phyloP scores from a whole-genome alignment of 1,140 invertebrate species.

The Ectropis grisescens region DNA sequence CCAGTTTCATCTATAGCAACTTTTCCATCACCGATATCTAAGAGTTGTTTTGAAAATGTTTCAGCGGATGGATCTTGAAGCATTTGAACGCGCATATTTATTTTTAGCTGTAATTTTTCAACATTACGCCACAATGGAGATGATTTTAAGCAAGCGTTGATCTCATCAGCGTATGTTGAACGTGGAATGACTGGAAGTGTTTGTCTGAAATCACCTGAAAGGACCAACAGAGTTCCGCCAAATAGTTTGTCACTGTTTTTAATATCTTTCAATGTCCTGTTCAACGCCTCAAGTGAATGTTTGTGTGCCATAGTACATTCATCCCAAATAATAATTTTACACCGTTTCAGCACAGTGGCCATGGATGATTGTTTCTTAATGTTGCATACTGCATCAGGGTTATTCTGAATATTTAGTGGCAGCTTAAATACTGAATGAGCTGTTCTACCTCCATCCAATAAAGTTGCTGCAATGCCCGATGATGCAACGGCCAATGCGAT shows the following conservation, averaged over 20 bases:
- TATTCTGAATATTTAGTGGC: conserved; percentile 14
- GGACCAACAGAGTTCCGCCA: conserved; percentile 5
- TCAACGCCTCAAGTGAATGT: conserved; percentile 4
- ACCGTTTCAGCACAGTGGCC: conserved; percentile 9
- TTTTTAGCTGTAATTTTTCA: conserved; percentile 14
- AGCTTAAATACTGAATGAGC: conserved; percentile 13
- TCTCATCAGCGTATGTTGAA: conserved; percentile 14
- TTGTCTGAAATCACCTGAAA: conserved; percentile 17
- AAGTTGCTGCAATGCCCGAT: conserved; percentile 15
- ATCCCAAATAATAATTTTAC: conserved; percentile 7
- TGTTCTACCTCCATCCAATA: conserved; percentile 13
- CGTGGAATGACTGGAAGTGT: conserved; percentile 15
- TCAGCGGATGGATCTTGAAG: conserved; percentile 14
- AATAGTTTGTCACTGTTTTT: conserved; percentile 5
- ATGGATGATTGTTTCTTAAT: conserved; percentile 11
- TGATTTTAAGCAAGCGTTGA: conserved; percentile 9
- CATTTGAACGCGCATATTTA: conserved; percentile 18
- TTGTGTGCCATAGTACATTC: conserved; percentile 11
- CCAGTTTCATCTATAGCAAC: conserved; percentile 10
- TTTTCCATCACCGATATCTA: conserved; percentile 19
- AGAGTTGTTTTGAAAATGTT: conserved; percentile 16
- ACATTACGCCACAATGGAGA: conserved; percentile 11
- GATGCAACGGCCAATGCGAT: conserved; percentile 10
- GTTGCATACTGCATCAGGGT: conserved; percentile 11
- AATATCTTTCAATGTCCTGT: conserved; percentile 11